These are phyloP conservation scores for Pterostichus madidus DNA, from an alignment of 2,888 invertebrate species.

Conservation along the genomic window DNA sequence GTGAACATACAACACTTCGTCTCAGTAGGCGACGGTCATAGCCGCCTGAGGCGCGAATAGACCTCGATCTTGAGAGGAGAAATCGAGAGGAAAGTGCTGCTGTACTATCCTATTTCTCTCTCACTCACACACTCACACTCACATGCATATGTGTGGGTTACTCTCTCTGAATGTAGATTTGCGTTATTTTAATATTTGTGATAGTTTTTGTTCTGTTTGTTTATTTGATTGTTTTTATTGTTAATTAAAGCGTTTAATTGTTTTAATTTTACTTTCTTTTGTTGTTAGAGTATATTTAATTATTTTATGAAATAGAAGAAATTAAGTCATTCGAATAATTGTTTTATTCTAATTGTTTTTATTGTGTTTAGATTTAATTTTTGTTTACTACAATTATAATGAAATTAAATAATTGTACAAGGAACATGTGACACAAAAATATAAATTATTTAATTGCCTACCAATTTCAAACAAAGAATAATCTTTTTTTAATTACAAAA, in stretches of 20 bases:
- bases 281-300: neutral
- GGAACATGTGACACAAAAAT: no score
- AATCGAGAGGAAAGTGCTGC: constrained; percentile 68
- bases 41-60: constrained; percentile 60
- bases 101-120: neutral
- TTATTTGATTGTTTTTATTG: constrained; percentile 17
- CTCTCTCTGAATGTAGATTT: constrained; percentile 21
- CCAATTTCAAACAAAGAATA: no score
- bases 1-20: no score
- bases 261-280: constrained; percentile 14
- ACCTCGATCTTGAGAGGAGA: constrained; percentile 68
- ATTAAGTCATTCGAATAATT: constrained; percentile 4
- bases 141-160: constrained; percentile 5
- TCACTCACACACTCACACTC: neutral
- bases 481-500: no score
- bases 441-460: no score
- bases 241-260: neutral
- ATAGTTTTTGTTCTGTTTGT: neutral
- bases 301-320: neutral
- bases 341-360: constrained; percentile 5
- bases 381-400: no score
- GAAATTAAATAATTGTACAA: no score
- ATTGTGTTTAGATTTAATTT: neutral
- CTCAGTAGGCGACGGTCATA: constrained; percentile 1
- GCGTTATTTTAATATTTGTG: constrained; percentile 3